Evolutionary conservation across 2,888 invertebrate genomes (phyloP), one percentile per base, ranked within the genome.

Genomic region (Lasioglossum marginatum): DNA sequence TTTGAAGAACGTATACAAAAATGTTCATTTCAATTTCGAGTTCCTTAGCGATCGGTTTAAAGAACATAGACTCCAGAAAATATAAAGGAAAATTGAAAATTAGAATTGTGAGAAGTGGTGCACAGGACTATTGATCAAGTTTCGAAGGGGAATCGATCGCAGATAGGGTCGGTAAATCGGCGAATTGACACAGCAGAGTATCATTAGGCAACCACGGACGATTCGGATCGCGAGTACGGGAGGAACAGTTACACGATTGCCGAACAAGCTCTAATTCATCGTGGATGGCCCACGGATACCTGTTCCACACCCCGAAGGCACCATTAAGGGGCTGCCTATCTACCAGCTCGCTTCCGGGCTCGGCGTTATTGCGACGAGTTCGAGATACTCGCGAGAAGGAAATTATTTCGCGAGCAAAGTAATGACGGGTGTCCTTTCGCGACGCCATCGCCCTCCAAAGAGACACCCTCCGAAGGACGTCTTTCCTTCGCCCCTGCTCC

Each of bases 371-470:
- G 79, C 81, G 19, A 52, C 81, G 68, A 52, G 81, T 70, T 60
- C 81, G 72, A 86, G 89, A 88, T 83, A 89, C 72, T 88, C 75
- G 68, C 27, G 78, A 77, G 81, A 83, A 81, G 88, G 82, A 85
- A 89, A 80, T 89, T 79, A 85, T 88, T 89, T 89, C 80, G 85
- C 66, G 86, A 86, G 66, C 80, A 16, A 82, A 81, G 78, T 85
- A 87, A 88, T 73, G 78, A 71, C 37, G 63, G 78, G 82, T 72
- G 71, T 84, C 57, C 75, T 57, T 43, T 72, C 27, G 60, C 52
- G 52, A 52, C 52, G 52, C 52, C 52, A 52, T 52, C 52, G 52
- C 52, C 10, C 52, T 52, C 52, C 52, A 52, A 52, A 52, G 52
- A 8, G 52, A 23, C 52, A 52, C 52, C 23, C 52, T n/a, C 10